These are phyloP conservation scores for Mythimna impura DNA, from an alignment of 2,888 invertebrate genomes.

Conservation along the genomic window DNA sequence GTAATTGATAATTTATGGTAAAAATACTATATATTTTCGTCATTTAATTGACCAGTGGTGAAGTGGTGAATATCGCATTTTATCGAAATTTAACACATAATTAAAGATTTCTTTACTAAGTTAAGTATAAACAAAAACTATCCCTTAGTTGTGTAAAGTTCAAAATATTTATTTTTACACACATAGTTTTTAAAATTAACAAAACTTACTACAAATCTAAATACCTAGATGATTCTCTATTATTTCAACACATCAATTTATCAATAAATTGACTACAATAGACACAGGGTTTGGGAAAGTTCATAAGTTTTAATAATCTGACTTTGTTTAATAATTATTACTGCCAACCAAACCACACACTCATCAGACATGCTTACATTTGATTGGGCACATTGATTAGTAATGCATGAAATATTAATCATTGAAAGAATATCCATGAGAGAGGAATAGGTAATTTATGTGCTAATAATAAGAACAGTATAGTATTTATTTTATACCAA, in stretches of 20 bases:
- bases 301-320: constrained; percentile 18
- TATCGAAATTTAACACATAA: too few relatives aligned
- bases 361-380: constrained; percentile 20
- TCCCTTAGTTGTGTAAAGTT: too few relatives aligned
- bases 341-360: constrained; percentile 22
- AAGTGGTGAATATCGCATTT: too few relatives aligned
- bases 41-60: too few relatives aligned
- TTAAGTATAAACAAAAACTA: too few relatives aligned
- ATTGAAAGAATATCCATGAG: constrained; percentile 9
- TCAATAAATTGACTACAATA: constrained; percentile 12
- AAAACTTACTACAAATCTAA: too few relatives aligned
- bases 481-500: constrained; percentile 38
- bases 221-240: too few relatives aligned
- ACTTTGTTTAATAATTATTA: constrained; percentile 39
- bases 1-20: too few relatives aligned
- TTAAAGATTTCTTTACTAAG: too few relatives aligned
- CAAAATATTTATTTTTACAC: too few relatives aligned
- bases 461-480: constrained; percentile 28
- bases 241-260: background rate
- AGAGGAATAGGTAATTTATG: constrained; percentile 16
- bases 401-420: constrained; percentile 29
- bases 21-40: too few relatives aligned
- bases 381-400: constrained; percentile 40
- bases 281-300: constrained; percentile 33
- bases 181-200: too few relatives aligned